These are phyloP conservation scores for Nipponia nippon DNA, from an alignment of 2,113 vertebrate species.

Conservation along the genomic window DNA sequence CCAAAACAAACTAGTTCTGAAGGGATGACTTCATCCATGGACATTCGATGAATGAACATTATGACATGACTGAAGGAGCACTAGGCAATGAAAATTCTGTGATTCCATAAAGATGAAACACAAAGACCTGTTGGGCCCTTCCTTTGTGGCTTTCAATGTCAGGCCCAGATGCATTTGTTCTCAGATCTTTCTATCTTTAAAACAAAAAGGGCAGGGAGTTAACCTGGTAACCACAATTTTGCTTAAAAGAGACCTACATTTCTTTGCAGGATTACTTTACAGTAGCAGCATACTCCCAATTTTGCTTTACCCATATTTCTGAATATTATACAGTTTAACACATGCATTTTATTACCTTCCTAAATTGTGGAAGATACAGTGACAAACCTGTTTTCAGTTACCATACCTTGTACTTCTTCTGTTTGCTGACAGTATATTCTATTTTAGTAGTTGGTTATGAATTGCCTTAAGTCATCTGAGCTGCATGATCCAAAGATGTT, in stretches of 20 bases:
- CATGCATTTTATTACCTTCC: slow-evolving; percentile 43
- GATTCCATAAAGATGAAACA: not conserved
- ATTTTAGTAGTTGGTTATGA: slow-evolving; percentile 57
- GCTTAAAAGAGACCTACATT: not conserved
- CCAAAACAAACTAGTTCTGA: not conserved
- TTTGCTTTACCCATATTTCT: slow-evolving; percentile 46
- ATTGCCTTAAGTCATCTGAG: slow-evolving; percentile 57
- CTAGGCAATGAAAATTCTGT: not conserved
- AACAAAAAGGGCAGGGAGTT: not conserved
- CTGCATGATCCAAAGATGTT: slow-evolving; percentile 37
- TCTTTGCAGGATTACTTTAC: slow-evolving; percentile 16
- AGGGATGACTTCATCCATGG: not conserved
- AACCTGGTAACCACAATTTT: not conserved
- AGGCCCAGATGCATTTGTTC: not conserved
- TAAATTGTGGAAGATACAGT: slow-evolving; percentile 54
- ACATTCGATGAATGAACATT: not conserved
- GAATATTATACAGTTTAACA: slow-evolving; percentile 44
- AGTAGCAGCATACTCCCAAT: not conserved
- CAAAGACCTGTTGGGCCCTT: not conserved
- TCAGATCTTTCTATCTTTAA: not conserved
- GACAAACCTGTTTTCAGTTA: slow-evolving; percentile 23
- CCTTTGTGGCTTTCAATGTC: not conserved
- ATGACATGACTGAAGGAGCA: not conserved
- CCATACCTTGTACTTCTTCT: slow-evolving; percentile 14
- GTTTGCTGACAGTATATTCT: slow-evolving; percentile 56